Base-by-base conservation (phyloP, 1,140 invertebrate genomes). In the Pomacea maculata region DNA sequence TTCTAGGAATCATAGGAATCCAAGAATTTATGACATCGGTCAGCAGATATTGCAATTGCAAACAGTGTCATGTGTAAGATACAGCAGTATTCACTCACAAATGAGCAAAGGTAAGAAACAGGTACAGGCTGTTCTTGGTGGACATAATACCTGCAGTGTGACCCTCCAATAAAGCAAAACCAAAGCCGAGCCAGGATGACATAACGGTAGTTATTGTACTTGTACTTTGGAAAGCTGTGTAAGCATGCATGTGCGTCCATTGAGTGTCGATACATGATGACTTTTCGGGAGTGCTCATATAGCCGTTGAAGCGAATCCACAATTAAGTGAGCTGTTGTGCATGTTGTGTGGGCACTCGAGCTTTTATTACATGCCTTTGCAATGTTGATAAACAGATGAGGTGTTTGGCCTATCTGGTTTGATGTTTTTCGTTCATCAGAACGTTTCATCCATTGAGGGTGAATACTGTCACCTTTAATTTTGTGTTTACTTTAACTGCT, bases 111-210 rank as follows among this genome's bases (percentile, higher is more conserved):
- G 68, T 81, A 82, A 68, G 75, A 78, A 67, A 85, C 84, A 34
- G 76, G 82, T 74, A 85, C 87, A 75, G 86, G 87, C 0, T 85
- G 82, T 78, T 87, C 86, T 0, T 87, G 86, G 86, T 86, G 84
- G 87, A 87, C 84, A 17, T 45, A 45, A 45, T 87, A 85, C 80
- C 52, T 87, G 21, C 86, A 83, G 78, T 83, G 84, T 72, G 85
- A 80, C 45, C 83, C 87, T 78, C 80, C 84, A 45, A 29, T 82
- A 82, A 82, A 52, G 76, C 85, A n/a, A 86, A 84, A 76, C 87
- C 85, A 54, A 86, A 88, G 25, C n/a, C 78, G 65, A 65, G 79
- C 17, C 74, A 15, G 80, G 84, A 78, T 57, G 25, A 75, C 19
- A 19, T 75, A 74, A 75, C 64, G 63, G 19, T 73, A 73, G 12